Conservation (phyloP, 2,113 vertebrate genomes). For the Leucoraja erinaceus region DNA sequence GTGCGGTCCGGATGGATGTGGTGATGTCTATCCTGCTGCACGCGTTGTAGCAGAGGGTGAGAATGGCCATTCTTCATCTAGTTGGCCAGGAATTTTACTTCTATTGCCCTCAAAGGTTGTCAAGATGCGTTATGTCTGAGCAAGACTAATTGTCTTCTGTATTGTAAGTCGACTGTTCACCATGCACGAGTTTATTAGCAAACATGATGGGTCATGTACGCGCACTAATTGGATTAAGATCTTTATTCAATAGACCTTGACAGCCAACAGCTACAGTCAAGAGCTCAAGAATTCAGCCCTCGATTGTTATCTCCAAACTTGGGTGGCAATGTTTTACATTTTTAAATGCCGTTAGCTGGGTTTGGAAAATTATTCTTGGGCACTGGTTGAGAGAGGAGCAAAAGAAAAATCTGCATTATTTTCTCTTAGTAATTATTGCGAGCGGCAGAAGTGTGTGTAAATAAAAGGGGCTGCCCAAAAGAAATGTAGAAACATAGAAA, state of each 20-base stretch:
- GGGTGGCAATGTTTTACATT: neutral
- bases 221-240: conserved; percentile 17
- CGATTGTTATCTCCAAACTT: neutral
- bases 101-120: neutral
- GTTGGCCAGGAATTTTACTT: conserved; percentile 14
- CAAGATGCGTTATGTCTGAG: conserved; percentile 17
- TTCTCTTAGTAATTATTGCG: neutral
- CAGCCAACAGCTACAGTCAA: neutral
- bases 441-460: neutral
- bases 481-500: too few relatives aligned
- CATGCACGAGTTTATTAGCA: neutral
- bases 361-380: neutral
- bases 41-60: neutral
- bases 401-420: too few relatives aligned
- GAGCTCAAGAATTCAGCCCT: neutral
- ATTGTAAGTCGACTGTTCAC: neutral
- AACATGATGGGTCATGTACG: neutral
- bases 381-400: neutral
- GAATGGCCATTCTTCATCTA: conserved; percentile 15
- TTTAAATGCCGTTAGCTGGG: neutral
- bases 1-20: conserved; percentile 6
- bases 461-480: neutral
- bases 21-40: neutral
- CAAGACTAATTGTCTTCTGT: neutral
- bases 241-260: neutral